Base-by-base conservation (phyloP, 2,888 invertebrate genomes). In the Apamea epomidion region DNA sequence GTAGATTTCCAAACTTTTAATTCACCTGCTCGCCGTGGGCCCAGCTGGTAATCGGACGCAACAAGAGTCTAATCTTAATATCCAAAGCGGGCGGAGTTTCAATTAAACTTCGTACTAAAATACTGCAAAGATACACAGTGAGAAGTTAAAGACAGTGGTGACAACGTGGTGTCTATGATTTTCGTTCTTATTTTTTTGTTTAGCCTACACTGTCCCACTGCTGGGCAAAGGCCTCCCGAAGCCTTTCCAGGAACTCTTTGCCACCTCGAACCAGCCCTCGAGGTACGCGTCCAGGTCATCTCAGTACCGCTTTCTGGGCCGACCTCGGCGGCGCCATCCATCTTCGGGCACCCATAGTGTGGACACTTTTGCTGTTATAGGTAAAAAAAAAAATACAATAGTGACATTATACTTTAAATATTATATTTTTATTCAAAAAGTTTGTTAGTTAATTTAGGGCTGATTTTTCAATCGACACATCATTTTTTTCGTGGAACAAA, bases 51-150 rank as follows among this genome's bases (percentile, higher is more conserved):
- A 32, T 14, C 25, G 60, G 51, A 84, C 29, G 29, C 37, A 81
- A 73, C 21, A 62, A 85, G 37, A 6, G 7, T 60, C n/a, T 65
- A 51, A 83, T 81, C 69, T 65, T 65, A 65, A 78, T 37, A 78
- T 71, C 14, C 18, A 58, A 71, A 54, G 64, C 69, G 32, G 6
- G 37, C 8, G 12, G 70, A 80, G 72, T 68, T 37, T 65, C 51
- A 62, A 85, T 85, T 72, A 68, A 80, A 72, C 60, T 60, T 68
- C 16, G 10, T 45, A 45, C 60, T 45, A 14, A 71, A 85, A 69
- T 68, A 60, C 51, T 62, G 37, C 14, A 18, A 25, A 67, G 25
- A 10, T 12, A 76, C 7, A 25, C 21, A 54, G 65, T 58, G 37
- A 42, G 48, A 37, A 18, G 6, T 32, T 54, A 8, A 29, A 67